Conservation (phyloP, 2,113 vertebrate genomes). For the Lipophrys pholis region DNA sequence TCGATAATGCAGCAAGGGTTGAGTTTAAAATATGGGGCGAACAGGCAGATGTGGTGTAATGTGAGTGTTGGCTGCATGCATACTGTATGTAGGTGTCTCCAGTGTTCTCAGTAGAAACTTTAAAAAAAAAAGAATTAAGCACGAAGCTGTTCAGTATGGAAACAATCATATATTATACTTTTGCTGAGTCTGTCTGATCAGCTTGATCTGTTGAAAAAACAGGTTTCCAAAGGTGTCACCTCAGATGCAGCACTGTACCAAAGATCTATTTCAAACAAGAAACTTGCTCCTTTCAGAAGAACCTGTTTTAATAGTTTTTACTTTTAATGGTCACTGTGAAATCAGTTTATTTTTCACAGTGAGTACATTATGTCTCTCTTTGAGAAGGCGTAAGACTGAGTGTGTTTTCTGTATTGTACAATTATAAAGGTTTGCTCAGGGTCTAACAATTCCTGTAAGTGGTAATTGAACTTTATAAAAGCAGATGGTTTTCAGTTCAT, state of each 20-base stretch:
- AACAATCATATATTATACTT: neutral
- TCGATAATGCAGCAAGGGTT: conserved; percentile 43
- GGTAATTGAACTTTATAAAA: neutral
- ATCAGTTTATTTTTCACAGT: neutral
- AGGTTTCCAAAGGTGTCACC: neutral
- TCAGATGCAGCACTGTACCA: neutral
- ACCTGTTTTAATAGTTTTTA: neutral
- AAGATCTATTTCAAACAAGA: neutral
- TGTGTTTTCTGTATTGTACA: neutral
- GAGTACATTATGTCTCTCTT: neutral
- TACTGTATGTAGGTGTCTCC: conserved; percentile 30
- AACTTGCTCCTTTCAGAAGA: neutral
- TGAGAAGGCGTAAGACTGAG: no score
- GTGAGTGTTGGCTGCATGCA: conserved; percentile 38
- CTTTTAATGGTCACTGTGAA: neutral
- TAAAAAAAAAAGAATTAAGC: conserved; percentile 18
- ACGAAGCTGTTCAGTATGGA: neutral
- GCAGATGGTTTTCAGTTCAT: neutral
- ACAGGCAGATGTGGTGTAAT: conserved; percentile 44
- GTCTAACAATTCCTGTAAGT: neutral
- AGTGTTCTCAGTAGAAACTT: conserved; percentile 28
- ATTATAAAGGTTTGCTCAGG: neutral
- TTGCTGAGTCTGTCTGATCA: conserved; percentile 26
- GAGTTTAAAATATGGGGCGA: conserved; percentile 38
- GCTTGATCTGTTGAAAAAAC: neutral